Base-by-base conservation (phyloP, 2,113 vertebrate genomes). In the Melanerpes aurifrons region DNA sequence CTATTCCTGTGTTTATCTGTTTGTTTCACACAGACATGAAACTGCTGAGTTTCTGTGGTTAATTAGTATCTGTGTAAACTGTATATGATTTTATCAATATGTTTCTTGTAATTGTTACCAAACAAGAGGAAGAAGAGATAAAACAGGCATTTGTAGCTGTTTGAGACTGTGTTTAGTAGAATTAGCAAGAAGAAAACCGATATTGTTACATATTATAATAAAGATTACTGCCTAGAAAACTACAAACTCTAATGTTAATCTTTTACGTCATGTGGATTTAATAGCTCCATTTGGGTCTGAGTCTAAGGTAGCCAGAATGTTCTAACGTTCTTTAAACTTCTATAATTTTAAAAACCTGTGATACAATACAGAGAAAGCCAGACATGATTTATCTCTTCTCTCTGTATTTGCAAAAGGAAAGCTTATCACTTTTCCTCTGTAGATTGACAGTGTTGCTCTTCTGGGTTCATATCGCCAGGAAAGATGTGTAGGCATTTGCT, bases 11-110 rank as follows among this genome's bases (percentile, higher is more conserved):
- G 87, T 82, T 89, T 91, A 81, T 77, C 45, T 68, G 1, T 77
- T 83, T 68, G 6, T 63, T 91, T 87, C 66, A 86, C 31, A 53
- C 7, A 59, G 50, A 57, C 7, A 72, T 35, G 19, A 57, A 22
- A 72, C 54, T 86, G 45, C 24, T 7, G 15, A 43, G n/a, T 95
- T 94, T 62, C 50, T 75, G 26, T 43, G 45, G 32, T 75, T 95
- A 94, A 91, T 79, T 85, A 73, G 40, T 69, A 54, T 90, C 75
- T 94, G 86, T 94, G 37, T 83, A 91, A 96, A 93, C 40, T 91
- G 24, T 20, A 8, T 63, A 71, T 77, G 25, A 22, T 82, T 85
- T 71, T 83, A 82, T 82, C 75, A 85, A 26, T 83, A 78, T 59
- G 57, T 92, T 95, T 71, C 40, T 71, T 89, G 45, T 82, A 61